These are phyloP conservation scores for Elachura formosa DNA, from an alignment of 2,113 vertebrate genomes.

Conservation along the genomic window DNA sequence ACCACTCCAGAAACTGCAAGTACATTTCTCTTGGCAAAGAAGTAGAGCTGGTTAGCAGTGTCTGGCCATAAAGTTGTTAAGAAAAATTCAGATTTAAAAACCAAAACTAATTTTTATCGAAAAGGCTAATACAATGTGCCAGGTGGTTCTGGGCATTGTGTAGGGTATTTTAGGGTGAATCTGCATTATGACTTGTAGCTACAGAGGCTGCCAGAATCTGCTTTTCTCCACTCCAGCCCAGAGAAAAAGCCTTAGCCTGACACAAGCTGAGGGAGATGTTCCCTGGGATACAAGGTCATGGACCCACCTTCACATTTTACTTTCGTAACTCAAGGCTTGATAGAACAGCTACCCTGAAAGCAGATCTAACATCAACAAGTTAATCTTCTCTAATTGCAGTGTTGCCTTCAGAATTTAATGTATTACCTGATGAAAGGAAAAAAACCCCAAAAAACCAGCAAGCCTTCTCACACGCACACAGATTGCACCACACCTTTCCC, in stretches of 20 bases:
- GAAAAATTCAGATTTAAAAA: not conserved
- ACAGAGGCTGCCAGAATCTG: not conserved
- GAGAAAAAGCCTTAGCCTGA: not conserved
- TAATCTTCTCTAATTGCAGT: conserved; percentile 40
- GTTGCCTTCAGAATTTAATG: conserved; percentile 11
- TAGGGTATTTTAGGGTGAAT: not conserved
- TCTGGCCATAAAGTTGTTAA: not conserved
- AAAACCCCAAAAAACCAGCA: not conserved
- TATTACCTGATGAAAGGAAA: not conserved
- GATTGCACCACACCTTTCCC: conserved; percentile 35
- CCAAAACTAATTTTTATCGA: not conserved
- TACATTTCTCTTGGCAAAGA: not conserved
- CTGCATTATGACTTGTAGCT: not conserved
- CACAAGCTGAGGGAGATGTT: not conserved
- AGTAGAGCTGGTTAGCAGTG: not conserved
- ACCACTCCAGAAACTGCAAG: not conserved
- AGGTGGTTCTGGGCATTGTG: not conserved
- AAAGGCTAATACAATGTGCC: not conserved
- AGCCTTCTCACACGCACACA: not conserved
- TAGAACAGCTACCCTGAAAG: conserved; percentile 5
- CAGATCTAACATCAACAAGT: not conserved
- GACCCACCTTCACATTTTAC: conserved; percentile 13
- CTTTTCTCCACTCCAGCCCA: not conserved
- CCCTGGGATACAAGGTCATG: not conserved
- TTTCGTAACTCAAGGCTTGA: conserved; percentile 23